Base-by-base conservation (phyloP, 2,797 vertebrate genomes). In the Setipinna tenuifilis region DNA sequence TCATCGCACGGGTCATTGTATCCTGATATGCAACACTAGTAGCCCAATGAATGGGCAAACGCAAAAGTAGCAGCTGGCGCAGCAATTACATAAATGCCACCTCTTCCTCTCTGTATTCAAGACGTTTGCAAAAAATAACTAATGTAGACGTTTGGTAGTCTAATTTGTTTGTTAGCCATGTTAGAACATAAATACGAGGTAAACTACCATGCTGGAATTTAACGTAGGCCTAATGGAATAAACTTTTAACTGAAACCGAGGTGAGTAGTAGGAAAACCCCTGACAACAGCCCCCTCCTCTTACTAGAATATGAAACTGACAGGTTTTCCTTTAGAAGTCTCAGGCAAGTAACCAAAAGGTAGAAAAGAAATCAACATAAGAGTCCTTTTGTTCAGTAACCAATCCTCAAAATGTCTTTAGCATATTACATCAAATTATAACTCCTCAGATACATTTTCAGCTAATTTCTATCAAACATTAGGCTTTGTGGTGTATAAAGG, bases 21-120 rank as follows among this genome's bases (percentile, higher is more conserved):
- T 41, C 31, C 10, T 16, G 10, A 41, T 17, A 75, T 75, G 28
- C 35, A 35, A 41, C 68, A 41, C 68, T 17, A 75, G 31, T 75
- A 41, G 17, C 31, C 3, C 68, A 75, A 75, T 75, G 68, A 75
- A 75, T 75, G 68, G 68, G 68, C 17, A 75, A 75, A 75, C 35
- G 68, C 35, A 17, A 75, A 75, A 75, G 68, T 19, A 41, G 31
- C 68, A 75, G 68, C 68, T 75, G 68, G 68, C 68, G 68, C 68
- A 75, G 68, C 68, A 75, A 75, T 75, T 75, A 75, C 68, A 75
- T 75, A 75, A 75, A 75, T 41, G 68, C 31, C 68, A 71, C 65
- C 28, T 25, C 11, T 62, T 23, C 61, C n/a, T 62, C 59, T 62
- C 28, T 35, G 31, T 75, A 25, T 35, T 31, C 31, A 75, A 75